phyloP scores from a whole-genome alignment of 2,113 vertebrate species.

The Vulpes vulpes region DNA sequence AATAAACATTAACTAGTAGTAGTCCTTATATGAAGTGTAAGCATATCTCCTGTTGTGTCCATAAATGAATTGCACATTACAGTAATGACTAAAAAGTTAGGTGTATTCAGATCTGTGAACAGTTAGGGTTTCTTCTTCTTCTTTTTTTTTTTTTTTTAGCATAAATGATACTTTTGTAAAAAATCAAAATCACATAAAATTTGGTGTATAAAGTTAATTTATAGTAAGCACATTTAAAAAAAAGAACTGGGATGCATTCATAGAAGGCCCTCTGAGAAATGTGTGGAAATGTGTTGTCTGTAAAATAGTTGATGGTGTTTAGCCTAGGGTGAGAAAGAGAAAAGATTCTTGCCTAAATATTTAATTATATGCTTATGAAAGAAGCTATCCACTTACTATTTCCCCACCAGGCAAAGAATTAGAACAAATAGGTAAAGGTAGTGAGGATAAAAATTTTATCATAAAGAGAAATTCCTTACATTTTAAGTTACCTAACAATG shows the following conservation, averaged over 20 bases:
- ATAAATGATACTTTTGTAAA: not conserved
- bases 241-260: not conserved
- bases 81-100: not conserved
- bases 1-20: not conserved
- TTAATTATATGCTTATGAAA: conserved; percentile 57
- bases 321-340: conserved; percentile 19
- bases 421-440: conserved; percentile 14
- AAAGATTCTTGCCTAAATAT: conserved; percentile 59
- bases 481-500: conserved; percentile 26
- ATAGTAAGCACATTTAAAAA: not conserved
- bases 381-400: conserved; percentile 13
- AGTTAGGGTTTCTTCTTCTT: not conserved
- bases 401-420: conserved; percentile 7
- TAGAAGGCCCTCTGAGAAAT: not conserved
- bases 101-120: not conserved
- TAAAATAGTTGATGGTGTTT: conserved; percentile 39
- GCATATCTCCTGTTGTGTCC: not conserved
- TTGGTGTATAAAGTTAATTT: not conserved
- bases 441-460: not conserved
- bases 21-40: not conserved
- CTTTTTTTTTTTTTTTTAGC: not conserved
- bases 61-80: not conserved
- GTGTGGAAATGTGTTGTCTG: conserved; percentile 29
- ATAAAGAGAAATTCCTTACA: conserved; percentile 54
- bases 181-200: conserved; percentile 39